Evolutionary conservation across 1,140 invertebrate genomes (phyloP), one percentile per base, ranked within the genome.

Genomic region (Fragariocoptes setiger): DNA sequence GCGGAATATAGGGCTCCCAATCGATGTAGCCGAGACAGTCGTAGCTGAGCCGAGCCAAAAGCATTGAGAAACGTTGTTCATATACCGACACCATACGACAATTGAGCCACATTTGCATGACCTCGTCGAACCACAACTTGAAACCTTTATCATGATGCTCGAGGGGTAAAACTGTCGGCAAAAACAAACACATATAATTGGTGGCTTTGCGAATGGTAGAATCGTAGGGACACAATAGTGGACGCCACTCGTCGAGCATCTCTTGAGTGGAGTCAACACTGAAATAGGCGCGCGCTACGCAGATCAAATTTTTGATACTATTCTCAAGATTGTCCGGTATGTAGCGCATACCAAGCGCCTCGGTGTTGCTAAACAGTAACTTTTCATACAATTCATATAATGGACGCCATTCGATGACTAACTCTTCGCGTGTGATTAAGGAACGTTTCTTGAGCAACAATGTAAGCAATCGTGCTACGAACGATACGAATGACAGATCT

Each of bases 341-440:
- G 17, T 60, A 49, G 36, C 59, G 46, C 40, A 79, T 66, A 45
- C 63, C 65, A 48, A 64, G 53, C 39, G 56, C 53, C 47, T 62
- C 65, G 49, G 54, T 65, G 48, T 52, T 56, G 51, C 56, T 62
- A 52, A 57, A 65, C 43, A 62, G 46, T 5, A 67, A 52, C 40
- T 51, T 51, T 31, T 65, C 53, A 40, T 62, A 55, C 3, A 73
- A 61, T 3, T 78, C 63, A 55, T 76, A 85, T 14, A 90, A 55
- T 25, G 80, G 80, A 50, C 68, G 64, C 85, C 85, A 92, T 43
- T 71, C 69, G 42, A 90, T 58, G 43, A 65, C 64, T 38, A 92
- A 52, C 42, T 90, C 82, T 45, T 74, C 66, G 19, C 76, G 68
- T 13, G 68, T 65, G 46, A 86, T 57, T 20, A 85, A 60, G 50